These are phyloP conservation scores for Polyommatus icarus DNA, from an alignment of 2,888 invertebrate species.

Conservation along the genomic window DNA sequence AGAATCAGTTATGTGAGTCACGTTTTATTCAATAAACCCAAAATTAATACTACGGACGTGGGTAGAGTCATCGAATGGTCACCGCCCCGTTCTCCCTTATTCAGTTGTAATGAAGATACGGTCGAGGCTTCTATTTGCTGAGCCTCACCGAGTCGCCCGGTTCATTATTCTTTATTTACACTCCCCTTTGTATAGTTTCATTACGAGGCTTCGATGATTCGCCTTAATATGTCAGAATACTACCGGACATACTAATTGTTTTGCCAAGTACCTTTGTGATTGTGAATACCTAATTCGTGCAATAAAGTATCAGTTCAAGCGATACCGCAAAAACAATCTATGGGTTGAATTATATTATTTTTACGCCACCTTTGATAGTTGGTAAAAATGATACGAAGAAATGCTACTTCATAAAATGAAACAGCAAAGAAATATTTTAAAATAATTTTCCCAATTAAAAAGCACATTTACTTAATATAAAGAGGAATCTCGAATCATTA, in stretches of 20 bases:
- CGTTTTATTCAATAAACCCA: slow-evolving; percentile 76
- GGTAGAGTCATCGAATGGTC: slow-evolving; percentile 55
- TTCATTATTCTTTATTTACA: slow-evolving; percentile 35
- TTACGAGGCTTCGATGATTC: slow-evolving; percentile 4
- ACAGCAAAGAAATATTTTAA: neutral
- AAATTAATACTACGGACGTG: slow-evolving; percentile 73
- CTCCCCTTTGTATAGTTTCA: slow-evolving; percentile 29
- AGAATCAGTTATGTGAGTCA: slow-evolving; percentile 64
- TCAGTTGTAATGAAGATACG: slow-evolving; percentile 59
- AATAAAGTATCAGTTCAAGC: neutral
- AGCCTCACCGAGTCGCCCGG: slow-evolving; percentile 14
- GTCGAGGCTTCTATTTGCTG: slow-evolving; percentile 36
- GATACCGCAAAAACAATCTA: neutral
- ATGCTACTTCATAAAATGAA: neutral
- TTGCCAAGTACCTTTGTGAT: neutral
- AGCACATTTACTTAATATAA: neutral
- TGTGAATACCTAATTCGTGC: neutral
- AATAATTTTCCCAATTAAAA: neutral
- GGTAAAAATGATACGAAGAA: neutral
- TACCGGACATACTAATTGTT: neutral
- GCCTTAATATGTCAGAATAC: neutral
- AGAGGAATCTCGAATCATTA: neutral
- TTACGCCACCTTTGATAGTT: neutral
- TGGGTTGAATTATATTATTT: neutral
- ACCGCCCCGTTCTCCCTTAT: slow-evolving; percentile 55